Percentiles rank a stretch among this genome's conserved stretches.
These are phyloP conservation scores for Callorhinus ursinus DNA, from an alignment of 2,113 vertebrate genomes.

Conservation along the genomic window DNA sequence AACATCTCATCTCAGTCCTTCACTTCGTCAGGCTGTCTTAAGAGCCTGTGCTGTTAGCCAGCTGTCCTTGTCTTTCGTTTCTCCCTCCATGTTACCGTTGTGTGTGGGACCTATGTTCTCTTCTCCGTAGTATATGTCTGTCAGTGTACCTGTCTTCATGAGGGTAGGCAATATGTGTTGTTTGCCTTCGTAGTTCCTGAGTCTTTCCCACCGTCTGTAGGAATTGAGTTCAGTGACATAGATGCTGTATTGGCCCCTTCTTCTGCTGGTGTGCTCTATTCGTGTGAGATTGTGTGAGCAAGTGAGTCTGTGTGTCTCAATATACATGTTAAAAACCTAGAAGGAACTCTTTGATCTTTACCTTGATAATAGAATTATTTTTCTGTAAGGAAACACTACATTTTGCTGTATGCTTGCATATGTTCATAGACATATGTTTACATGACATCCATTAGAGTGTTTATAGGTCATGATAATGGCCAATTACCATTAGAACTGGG, in stretches of 20 bases:
- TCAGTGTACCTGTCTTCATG: background rate
- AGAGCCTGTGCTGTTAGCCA: background rate
- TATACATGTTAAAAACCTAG: background rate
- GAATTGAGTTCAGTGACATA: background rate
- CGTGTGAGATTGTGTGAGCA: background rate
- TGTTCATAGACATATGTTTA: background rate
- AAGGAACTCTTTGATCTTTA: background rate
- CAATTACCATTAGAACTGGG: constrained; percentile 3
- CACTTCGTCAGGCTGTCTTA: background rate
- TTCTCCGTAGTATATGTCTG: background rate
- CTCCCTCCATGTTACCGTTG: background rate
- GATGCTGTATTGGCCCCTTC: background rate
- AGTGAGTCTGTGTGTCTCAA: background rate
- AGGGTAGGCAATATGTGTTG: background rate
- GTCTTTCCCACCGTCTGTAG: background rate
- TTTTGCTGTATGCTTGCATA: background rate
- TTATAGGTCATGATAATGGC: background rate
- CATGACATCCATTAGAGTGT: background rate
- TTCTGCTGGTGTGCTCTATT: background rate
- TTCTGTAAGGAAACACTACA: background rate
- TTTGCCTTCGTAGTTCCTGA: background rate
- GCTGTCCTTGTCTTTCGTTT: background rate
- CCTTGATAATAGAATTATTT: background rate
- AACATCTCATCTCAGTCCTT: background rate
- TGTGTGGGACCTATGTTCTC: background rate